phyloP scores from a whole-genome alignment of 1,140 invertebrate species.

The Trialeurodes vaporariorum region DNA sequence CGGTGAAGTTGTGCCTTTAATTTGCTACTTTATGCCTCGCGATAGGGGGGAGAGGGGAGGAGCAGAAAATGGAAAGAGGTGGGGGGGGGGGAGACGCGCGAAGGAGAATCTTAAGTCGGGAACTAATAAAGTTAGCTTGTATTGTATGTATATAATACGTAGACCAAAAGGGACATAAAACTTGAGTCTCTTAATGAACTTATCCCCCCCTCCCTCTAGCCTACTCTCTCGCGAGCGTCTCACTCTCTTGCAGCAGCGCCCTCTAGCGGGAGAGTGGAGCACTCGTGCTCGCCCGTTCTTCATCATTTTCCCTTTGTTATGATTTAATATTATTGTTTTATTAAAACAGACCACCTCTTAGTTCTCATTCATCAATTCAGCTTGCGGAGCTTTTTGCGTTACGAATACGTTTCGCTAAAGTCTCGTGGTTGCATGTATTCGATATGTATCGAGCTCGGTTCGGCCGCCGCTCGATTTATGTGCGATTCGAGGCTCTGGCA shows the following conservation, averaged over 20 bases:
- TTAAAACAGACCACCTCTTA: not conserved
- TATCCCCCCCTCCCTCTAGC: not conserved
- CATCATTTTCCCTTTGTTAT: not conserved
- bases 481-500: too few relatives aligned
- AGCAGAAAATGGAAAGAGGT: too few relatives aligned
- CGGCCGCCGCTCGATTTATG: too few relatives aligned
- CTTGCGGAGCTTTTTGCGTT: too few relatives aligned
- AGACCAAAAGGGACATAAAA: not conserved
- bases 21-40: not conserved
- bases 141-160: too few relatives aligned
- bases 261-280: too few relatives aligned
- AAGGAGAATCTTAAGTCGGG: not conserved
- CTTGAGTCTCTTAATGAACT: not conserved
- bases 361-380: not conserved
- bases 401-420: too few relatives aligned
- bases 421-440: too few relatives aligned
- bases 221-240: not conserved
- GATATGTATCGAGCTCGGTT: too few relatives aligned
- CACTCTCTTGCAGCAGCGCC: too few relatives aligned
- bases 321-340: not conserved
- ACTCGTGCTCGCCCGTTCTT: not conserved
- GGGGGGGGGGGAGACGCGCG: too few relatives aligned
- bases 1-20: not conserved
- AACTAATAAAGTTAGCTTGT: slow-evolving; percentile 1
- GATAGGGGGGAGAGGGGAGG: too few relatives aligned